Conservation (phyloP, 2,797 vertebrate species). For the Taeniopygia guttata region DNA sequence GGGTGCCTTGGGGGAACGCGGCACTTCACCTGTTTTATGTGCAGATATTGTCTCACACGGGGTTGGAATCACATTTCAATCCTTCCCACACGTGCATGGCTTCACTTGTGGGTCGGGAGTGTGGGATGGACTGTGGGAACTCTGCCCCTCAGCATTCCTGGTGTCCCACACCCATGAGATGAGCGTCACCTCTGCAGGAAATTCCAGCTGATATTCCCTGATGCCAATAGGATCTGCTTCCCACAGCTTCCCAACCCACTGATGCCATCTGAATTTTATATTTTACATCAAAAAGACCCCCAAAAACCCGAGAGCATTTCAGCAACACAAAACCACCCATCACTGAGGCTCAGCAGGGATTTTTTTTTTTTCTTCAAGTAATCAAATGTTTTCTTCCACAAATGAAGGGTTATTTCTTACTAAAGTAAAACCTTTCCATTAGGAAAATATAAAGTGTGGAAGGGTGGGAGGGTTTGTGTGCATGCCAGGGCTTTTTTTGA, state of each 20-base stretch:
- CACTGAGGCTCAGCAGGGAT: neutral
- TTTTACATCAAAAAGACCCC: neutral
- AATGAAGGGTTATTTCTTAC: constrained; percentile 4
- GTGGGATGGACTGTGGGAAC: too few species aligned
- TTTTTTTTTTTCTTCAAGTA: neutral
- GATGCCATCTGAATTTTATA: neutral
- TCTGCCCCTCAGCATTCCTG: rapidly evolving
- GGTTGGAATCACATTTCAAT: rapidly evolving
- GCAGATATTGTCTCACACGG: neutral
- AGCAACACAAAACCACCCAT: neutral
- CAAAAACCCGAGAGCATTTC: neutral
- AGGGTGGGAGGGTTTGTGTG: neutral
- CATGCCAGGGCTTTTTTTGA: neutral
- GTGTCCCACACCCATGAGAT: rapidly evolving
- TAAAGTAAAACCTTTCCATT: neutral
- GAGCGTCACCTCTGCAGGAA: neutral
- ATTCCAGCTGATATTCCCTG: neutral
- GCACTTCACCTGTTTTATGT: neutral
- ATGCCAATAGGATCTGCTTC: neutral
- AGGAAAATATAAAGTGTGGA: neutral
- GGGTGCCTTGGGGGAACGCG: neutral
- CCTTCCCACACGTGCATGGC: neutral
- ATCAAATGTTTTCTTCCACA: neutral
- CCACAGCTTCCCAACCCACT: neutral
- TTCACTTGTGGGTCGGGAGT: neutral